Evolutionary conservation across 2,888 invertebrate species (phyloP).

Genomic region (Synergus laeviventris): DNA sequence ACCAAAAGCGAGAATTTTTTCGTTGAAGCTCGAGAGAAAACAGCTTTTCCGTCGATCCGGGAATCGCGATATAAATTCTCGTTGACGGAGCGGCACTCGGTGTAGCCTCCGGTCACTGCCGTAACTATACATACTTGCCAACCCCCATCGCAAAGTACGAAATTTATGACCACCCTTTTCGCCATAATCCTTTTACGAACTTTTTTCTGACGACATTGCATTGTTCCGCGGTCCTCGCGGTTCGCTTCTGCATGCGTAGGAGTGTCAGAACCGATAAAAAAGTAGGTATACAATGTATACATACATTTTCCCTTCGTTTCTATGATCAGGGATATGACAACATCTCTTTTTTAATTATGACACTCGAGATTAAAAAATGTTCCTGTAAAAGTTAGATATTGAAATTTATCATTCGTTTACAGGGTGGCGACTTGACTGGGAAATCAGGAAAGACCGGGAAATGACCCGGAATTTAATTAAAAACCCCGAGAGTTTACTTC

Average conservation of each 20-base stretch:
- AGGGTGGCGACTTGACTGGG: too few species aligned
- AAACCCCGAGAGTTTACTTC: too few species aligned
- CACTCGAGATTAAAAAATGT: neutral
- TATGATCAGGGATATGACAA: neutral
- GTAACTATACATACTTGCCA: constrained; percentile 27
- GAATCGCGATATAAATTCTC: constrained; percentile 36
- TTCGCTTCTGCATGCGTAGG: neutral
- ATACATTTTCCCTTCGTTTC: neutral
- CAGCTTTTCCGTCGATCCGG: constrained; percentile 33
- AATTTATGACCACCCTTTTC: constrained; percentile 30
- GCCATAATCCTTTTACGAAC: constrained; percentile 23
- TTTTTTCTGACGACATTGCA: constrained; percentile 18
- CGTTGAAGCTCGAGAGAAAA: constrained; percentile 24
- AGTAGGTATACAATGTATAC: neutral
- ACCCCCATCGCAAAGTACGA: constrained; percentile 26
- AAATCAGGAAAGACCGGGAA: too few species aligned
- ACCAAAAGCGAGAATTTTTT: constrained; percentile 26
- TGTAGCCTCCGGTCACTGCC: constrained; percentile 29
- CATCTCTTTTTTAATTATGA: neutral
- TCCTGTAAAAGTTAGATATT: neutral
- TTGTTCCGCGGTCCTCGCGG: constrained; percentile 25
- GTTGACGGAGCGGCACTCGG: constrained; percentile 34
- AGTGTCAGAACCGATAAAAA: constrained; percentile 20
- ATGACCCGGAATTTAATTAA: too few species aligned
- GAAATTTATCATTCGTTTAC: neutral